Evolutionary conservation across 1,140 invertebrate genomes (phyloP), one percentile per base, ranked within the genome.

Genomic region (Berghia stephanieae): DNA sequence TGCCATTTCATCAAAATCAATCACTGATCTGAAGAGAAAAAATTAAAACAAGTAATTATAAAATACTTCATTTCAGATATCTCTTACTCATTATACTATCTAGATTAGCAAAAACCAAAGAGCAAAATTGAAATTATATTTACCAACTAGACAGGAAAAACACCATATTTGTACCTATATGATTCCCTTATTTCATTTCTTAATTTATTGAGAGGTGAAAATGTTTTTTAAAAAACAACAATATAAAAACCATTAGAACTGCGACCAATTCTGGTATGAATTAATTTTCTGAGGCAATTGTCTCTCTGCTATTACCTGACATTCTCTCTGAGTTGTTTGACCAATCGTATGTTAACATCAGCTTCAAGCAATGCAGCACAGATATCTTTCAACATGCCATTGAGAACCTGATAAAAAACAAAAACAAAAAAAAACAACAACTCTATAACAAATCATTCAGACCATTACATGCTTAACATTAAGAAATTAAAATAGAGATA

Each of bases 1-100:
- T 86, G 97, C 97, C 97, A 99, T 99, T 88, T 99, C 98, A 88
- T 99, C 98, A 91, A 99, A 99, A 91, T 99, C 96, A 90, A 99
- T 99, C 76, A 98, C 96, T 63, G 94, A 92, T 67, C 91, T 92
- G 79, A 72, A 79, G n/a, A n/a, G n/a, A n/a, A n/a, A n/a, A n/a
- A n/a, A n/a, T n/a, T n/a, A n/a, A n/a, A n/a, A n/a, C n/a, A n/a
- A n/a, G n/a, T n/a, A n/a, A n/a, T n/a, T n/a, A n/a, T n/a, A n/a
- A n/a, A n/a, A n/a, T n/a, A n/a, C n/a, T n/a, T n/a, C n/a, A n/a
- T n/a, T n/a, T n/a, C n/a, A n/a, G n/a, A n/a, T n/a, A n/a, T n/a
- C n/a, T n/a, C n/a, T n/a, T n/a, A n/a, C n/a, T n/a, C n/a, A n/a
- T n/a, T n/a, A n/a, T n/a, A n/a, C n/a, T n/a, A n/a, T n/a, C n/a